A percentile compares a stretch with the other conserved stretches of the same genome.
phyloP scores from a whole-genome alignment of 2,113 vertebrate species.

The Chaetura pelagica region DNA sequence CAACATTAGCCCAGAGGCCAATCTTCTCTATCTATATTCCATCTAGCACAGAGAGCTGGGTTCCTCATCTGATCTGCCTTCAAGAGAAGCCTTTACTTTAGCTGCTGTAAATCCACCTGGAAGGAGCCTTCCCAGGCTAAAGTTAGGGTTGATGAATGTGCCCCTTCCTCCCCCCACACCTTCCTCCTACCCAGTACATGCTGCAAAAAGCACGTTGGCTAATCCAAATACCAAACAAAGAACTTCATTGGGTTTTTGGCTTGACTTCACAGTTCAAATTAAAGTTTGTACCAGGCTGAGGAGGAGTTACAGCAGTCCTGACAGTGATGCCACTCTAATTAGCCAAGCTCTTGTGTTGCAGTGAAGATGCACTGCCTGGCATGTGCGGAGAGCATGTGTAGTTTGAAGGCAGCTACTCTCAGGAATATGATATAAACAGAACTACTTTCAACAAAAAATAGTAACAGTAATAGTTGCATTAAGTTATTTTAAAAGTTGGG shows the following conservation, averaged over 20 bases:
- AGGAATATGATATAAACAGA: slow-evolving; percentile 49
- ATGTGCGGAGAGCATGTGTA: background rate
- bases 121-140: slow-evolving; percentile 14
- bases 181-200: slow-evolving; percentile 6
- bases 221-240: background rate
- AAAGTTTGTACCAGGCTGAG: background rate
- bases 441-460: background rate
- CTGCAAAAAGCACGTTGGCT: slow-evolving; percentile 33
- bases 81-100: slow-evolving; percentile 27
- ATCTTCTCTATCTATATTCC: background rate
- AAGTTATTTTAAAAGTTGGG: background rate
- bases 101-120: background rate
- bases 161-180: background rate
- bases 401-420: slow-evolving; percentile 63
- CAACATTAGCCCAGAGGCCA: background rate
- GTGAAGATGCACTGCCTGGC: background rate
- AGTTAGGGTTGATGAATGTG: slow-evolving; percentile 18
- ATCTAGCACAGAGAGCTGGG: slow-evolving; percentile 9
- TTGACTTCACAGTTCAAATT: background rate
- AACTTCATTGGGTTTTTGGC: background rate
- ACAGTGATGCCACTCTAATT: background rate
- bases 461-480: background rate
- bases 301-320: background rate
- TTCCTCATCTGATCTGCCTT: slow-evolving; percentile 35
- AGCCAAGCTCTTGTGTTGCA: slow-evolving; percentile 45